Conservation (phyloP, 2,113 vertebrate species). For the Meriones unguiculatus region DNA sequence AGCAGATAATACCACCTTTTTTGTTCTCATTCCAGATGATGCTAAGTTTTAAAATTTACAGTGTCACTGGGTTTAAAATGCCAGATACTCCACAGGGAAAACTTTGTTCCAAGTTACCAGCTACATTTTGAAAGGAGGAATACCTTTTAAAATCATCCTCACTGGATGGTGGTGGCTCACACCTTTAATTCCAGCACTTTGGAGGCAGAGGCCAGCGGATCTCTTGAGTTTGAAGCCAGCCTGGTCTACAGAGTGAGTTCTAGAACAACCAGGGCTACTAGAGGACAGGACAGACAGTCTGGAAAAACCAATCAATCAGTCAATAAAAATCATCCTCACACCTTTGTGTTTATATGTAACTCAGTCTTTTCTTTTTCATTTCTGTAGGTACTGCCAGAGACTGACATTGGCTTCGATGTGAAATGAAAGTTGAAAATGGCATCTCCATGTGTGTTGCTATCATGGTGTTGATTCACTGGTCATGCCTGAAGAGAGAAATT, state of each 20-base stretch:
- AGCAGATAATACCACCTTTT: not conserved
- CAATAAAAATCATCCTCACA: not conserved
- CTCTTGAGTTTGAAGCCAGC: not conserved
- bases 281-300: not conserved
- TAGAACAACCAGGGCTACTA: not conserved
- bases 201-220: not conserved
- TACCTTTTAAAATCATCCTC: not conserved
- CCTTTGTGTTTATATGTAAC: not conserved
- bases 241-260: not conserved
- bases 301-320: not conserved
- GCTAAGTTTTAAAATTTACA: not conserved
- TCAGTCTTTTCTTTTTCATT: slow-evolving; percentile 74
- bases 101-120: not conserved
- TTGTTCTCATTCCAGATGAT: slow-evolving; percentile 3
- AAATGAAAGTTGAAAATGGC: slow-evolving; percentile 91
- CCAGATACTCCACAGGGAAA: not conserved
- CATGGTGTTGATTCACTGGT: slow-evolving; percentile 89
- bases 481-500: slow-evolving; percentile 93
- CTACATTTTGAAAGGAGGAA: slow-evolving; percentile 1
- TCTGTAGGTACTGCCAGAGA: slow-evolving; percentile 93
- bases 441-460: slow-evolving; percentile 87
- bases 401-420: slow-evolving; percentile 93
- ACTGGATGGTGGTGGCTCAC: not conserved
- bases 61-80: slow-evolving; percentile 22
- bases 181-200: not conserved